A percentile compares a stretch with the other conserved stretches of the same genome.
Evolutionary conservation across 2,888 invertebrate genomes (phyloP).

Genomic region (Dendrolimus houi): DNA sequence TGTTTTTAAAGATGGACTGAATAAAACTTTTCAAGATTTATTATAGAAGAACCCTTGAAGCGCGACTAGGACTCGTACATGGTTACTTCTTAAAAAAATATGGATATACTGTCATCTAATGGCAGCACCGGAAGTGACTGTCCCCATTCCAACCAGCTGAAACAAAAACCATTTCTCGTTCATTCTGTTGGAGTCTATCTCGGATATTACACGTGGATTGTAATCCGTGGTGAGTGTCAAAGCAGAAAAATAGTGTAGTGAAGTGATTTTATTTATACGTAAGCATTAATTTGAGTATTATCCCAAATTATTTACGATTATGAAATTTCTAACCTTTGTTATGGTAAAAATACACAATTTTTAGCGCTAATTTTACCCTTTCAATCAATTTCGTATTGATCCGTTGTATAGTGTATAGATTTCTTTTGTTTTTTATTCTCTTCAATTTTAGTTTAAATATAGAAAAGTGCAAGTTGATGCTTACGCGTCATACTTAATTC

Average conservation of each 20-base stretch:
- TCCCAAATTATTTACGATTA: not conserved
- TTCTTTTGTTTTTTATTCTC: slow-evolving; percentile 21
- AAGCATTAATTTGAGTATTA: slow-evolving; percentile 15
- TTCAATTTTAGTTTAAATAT: slow-evolving; percentile 16
- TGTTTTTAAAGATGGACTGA: too few species aligned
- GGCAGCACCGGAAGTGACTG: slow-evolving; percentile 53
- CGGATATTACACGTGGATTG: slow-evolving; percentile 77
- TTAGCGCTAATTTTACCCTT: too few species aligned
- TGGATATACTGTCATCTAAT: not conserved
- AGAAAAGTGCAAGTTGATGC: slow-evolving; percentile 40
- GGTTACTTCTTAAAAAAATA: too few species aligned
- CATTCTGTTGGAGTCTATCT: slow-evolving; percentile 83
- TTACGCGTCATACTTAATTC: slow-evolving; percentile 67
- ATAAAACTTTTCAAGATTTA: too few species aligned
- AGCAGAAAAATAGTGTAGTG: slow-evolving; percentile 51
- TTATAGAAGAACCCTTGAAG: too few species aligned
- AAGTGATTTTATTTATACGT: slow-evolving; percentile 41
- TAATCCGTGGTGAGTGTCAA: slow-evolving; percentile 75
- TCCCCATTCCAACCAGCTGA: slow-evolving; percentile 55
- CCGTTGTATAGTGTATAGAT: not conserved
- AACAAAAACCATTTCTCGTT: slow-evolving; percentile 75
- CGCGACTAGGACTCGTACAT: too few species aligned
- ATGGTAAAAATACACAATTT: too few species aligned
- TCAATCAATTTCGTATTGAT: too few species aligned
- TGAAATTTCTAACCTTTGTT: too few species aligned